phyloP scores from a whole-genome alignment of 2,113 vertebrate species.

The Rana temporaria region DNA sequence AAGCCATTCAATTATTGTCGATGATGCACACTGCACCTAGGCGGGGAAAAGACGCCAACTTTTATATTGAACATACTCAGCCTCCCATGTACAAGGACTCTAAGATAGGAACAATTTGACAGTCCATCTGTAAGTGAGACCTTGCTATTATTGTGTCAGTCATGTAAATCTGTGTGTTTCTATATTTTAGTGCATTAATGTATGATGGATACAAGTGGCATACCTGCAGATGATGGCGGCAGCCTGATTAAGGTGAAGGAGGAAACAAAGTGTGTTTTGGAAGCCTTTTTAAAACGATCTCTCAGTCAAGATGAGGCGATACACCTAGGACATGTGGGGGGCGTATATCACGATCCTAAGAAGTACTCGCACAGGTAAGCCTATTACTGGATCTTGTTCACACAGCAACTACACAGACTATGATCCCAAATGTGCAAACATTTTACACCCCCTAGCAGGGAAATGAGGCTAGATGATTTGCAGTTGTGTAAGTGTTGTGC shows the following conservation, averaged over 20 bases:
- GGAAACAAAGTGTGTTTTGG: slow-evolving; percentile 66
- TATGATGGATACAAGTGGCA: slow-evolving; percentile 15
- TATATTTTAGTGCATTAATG: slow-evolving; percentile 1
- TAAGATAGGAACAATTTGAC: too few species aligned
- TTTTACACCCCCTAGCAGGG: too few species aligned
- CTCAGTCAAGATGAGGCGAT: slow-evolving; percentile 9
- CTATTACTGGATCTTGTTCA: neutral
- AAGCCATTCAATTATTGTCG: too few species aligned
- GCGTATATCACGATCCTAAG: slow-evolving; percentile 51
- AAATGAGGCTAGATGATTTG: too few species aligned
- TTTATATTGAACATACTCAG: too few species aligned
- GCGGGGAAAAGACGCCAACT: too few species aligned
- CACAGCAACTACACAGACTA: neutral
- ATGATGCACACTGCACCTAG: too few species aligned
- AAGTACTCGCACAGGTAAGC: slow-evolving; percentile 59
- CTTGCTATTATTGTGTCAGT: too few species aligned
- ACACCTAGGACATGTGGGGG: slow-evolving; percentile 56
- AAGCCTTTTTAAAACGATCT: slow-evolving; percentile 63
- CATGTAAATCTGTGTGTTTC: neutral
- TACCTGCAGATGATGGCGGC: neutral
- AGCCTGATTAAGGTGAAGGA: slow-evolving; percentile 57
- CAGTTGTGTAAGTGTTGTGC: too few species aligned
- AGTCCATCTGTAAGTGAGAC: too few species aligned
- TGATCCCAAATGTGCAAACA: too few species aligned
- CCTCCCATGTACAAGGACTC: too few species aligned